These are phyloP conservation scores for Colletes gigas DNA, from an alignment of 1,140 invertebrate species.

Conservation along the genomic window DNA sequence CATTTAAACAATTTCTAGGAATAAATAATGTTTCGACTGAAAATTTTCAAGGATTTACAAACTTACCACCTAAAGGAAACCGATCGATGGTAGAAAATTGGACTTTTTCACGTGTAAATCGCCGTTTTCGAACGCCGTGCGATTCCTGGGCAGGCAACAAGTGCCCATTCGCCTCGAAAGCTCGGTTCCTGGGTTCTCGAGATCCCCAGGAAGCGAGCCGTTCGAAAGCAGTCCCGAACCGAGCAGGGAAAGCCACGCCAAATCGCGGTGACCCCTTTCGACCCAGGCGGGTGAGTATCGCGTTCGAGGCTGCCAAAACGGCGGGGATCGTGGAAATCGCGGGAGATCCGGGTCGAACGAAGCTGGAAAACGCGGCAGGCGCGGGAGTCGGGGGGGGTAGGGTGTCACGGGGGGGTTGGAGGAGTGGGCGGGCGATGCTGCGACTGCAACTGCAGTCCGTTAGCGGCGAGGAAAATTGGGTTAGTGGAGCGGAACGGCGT, in stretches of 20 bases:
- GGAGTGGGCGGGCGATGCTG: conserved; percentile 13
- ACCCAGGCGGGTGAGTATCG: neutral
- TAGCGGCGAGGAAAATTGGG: conserved; percentile 42
- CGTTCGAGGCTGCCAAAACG: neutral
- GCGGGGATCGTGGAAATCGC: neutral
- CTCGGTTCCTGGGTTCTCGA: neutral
- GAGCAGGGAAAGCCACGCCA: neutral
- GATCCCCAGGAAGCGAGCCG: neutral
- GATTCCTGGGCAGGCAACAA: too few relatives aligned
- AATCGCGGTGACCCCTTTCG: neutral
- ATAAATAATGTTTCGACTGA: too few relatives aligned
- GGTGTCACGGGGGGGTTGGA: neutral
- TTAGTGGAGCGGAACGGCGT: conserved; percentile 44
- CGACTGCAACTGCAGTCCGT: conserved; percentile 39
- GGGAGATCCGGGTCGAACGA: conserved; percentile 10
- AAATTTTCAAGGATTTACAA: too few relatives aligned
- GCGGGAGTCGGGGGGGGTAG: neutral
- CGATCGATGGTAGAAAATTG: too few relatives aligned
- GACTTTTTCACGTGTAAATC: too few relatives aligned
- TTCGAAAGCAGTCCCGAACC: neutral
- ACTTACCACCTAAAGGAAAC: too few relatives aligned
- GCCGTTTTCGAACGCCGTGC: too few relatives aligned
- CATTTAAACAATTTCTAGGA: too few relatives aligned
- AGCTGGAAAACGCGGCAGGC: conserved; percentile 14
- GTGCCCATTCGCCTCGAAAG: too few relatives aligned